phyloP scores from a whole-genome alignment of 2,888 invertebrate species.

The Neoitamus cyanurus region DNA sequence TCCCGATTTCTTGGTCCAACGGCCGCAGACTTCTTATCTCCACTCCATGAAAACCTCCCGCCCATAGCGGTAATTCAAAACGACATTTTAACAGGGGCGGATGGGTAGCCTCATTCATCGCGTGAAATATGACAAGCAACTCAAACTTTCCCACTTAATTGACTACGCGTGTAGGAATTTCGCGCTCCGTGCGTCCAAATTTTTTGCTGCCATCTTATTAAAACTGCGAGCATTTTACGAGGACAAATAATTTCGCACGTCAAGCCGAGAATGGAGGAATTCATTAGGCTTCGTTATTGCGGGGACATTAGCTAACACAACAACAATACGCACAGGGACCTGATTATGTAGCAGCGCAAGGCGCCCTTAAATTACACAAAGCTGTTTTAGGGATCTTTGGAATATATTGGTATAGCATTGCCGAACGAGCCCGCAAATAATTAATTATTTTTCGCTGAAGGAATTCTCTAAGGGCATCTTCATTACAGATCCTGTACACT shows the following conservation, averaged over 20 bases:
- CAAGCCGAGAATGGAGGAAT: not conserved
- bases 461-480: not conserved
- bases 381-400: not conserved
- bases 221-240: not conserved
- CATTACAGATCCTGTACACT: not conserved
- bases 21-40: slow-evolving; percentile 5
- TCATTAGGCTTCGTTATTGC: slow-evolving; percentile 14
- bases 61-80: slow-evolving; percentile 12
- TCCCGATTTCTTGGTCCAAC: slow-evolving; percentile 6
- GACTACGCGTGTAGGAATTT: slow-evolving; percentile 39
- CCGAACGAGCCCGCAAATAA: not conserved
- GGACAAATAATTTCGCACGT: slow-evolving; percentile 19
- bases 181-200: not conserved
- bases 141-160: slow-evolving; percentile 28
- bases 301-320: not conserved
- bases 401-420: not conserved
- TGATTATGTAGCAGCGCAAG: not conserved
- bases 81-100: slow-evolving; percentile 16
- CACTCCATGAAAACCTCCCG: not conserved
- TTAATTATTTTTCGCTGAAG: not conserved
- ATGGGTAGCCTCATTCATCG: not conserved
- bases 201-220: slow-evolving; percentile 16
- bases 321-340: not conserved
- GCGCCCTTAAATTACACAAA: not conserved
- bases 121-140: slow-evolving; percentile 36